A percentile compares a stretch with the other conserved stretches of the same genome.
Evolutionary conservation across 1,140 invertebrate species (phyloP).

Genomic region (Aethina tumida): DNA sequence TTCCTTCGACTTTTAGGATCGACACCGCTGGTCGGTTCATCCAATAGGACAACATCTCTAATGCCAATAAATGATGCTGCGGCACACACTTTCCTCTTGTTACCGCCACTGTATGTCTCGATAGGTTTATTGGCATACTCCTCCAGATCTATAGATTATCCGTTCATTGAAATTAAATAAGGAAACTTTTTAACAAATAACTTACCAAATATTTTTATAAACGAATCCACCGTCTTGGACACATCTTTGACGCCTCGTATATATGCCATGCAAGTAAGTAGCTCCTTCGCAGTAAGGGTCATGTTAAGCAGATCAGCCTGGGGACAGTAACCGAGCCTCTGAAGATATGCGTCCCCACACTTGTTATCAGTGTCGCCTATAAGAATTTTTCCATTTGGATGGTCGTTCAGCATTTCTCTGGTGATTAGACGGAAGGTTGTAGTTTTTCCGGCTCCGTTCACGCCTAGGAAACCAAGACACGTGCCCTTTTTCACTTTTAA

Average conservation of each 20-base stretch:
- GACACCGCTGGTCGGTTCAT: constrained; percentile 59
- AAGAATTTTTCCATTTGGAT: too few relatives aligned
- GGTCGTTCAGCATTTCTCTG: constrained; percentile 43
- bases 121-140: constrained; percentile 39
- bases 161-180: constrained; percentile 2
- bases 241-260: constrained; percentile 46
- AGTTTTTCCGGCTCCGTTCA: constrained; percentile 82
- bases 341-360: too few relatives aligned
- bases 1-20: constrained; percentile 55
- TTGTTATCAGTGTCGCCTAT: too few relatives aligned
- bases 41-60: constrained; percentile 64
- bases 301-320: constrained; percentile 63
- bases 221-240: constrained; percentile 42
- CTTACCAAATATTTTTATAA: constrained; percentile 46
- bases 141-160: constrained; percentile 21
- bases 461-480: constrained; percentile 75
- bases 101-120: constrained; percentile 62
- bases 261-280: constrained; percentile 54
- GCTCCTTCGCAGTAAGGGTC: constrained; percentile 57
- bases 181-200: constrained; percentile 9
- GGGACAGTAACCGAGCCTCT: constrained; percentile 64
- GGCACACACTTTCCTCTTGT: constrained; percentile 73
- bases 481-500: constrained; percentile 64
- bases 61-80: constrained; percentile 70
- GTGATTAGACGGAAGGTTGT: constrained; percentile 75